phyloP scores from a whole-genome alignment of 2,797 vertebrate genomes.

The Otolemur crassicaudatus region DNA sequence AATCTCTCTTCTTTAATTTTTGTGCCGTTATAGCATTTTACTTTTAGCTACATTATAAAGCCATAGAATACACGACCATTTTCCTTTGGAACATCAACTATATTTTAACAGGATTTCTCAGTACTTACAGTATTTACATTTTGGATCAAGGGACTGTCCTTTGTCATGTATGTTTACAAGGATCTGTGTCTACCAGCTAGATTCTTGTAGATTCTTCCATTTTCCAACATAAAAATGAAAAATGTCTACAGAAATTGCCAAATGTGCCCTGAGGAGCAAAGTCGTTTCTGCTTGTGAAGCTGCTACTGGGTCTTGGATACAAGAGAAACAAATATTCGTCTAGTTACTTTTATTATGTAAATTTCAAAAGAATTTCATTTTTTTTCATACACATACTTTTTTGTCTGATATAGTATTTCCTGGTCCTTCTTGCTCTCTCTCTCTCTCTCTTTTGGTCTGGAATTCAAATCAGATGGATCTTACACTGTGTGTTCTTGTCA shows the following conservation, averaged over 20 bases:
- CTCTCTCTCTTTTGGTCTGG: background rate
- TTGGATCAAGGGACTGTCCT: background rate
- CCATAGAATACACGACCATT: background rate
- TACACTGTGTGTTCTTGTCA: background rate
- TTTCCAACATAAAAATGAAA: background rate
- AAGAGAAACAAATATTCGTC: background rate
- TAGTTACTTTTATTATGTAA: background rate
- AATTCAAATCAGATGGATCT: background rate
- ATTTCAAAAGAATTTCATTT: background rate
- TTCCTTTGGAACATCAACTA: background rate
- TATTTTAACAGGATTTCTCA: background rate
- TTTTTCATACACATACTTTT: background rate
- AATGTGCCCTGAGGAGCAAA: background rate
- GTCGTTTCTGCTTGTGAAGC: background rate
- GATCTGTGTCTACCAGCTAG: background rate
- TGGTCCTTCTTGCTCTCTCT: background rate
- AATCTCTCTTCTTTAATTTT: background rate
- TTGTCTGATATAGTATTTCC: background rate
- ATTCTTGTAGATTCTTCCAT: background rate
- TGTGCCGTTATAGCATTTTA: background rate
- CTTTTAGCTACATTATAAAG: background rate
- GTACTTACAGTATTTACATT: background rate
- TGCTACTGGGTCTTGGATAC: background rate
- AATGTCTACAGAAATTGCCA: background rate
- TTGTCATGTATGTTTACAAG: background rate